These are phyloP conservation scores for Daboia siamensis DNA, from an alignment of 2,113 vertebrate species.

Conservation along the genomic window DNA sequence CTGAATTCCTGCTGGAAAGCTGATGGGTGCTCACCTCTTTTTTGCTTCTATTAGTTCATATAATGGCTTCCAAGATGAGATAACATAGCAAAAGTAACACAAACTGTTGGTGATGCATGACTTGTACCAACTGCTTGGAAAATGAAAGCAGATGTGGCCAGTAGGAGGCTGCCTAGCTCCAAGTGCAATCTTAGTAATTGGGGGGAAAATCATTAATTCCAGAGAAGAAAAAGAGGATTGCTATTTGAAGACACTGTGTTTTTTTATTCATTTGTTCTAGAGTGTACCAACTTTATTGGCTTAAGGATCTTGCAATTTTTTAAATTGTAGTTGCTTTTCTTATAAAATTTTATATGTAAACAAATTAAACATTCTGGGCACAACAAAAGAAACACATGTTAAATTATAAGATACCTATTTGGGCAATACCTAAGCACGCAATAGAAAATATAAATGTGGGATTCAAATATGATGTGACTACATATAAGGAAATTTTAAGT, in stretches of 20 bases:
- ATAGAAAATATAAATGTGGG: too few species aligned
- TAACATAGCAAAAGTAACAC: slow-evolving; percentile 44
- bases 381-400: not conserved
- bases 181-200: slow-evolving; percentile 34
- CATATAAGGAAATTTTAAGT: too few species aligned
- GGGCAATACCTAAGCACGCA: too few species aligned
- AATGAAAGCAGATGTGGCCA: slow-evolving; percentile 64
- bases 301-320: not conserved
- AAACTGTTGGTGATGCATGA: slow-evolving; percentile 55
- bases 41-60: slow-evolving; percentile 54
- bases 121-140: slow-evolving; percentile 59
- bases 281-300: not conserved
- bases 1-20: slow-evolving; percentile 59
- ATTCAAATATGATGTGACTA: too few species aligned
- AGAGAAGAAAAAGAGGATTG: not conserved
- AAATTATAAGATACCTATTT: too few species aligned
- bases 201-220: not conserved
- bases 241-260: not conserved
- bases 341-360: not conserved
- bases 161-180: slow-evolving; percentile 54
- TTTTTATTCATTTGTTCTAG: not conserved
- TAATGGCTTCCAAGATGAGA: slow-evolving; percentile 58
- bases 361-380: not conserved
- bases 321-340: not conserved
- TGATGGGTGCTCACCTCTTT: slow-evolving; percentile 58